A percentile compares a stretch with the other conserved stretches of the same genome.
phyloP scores from a whole-genome alignment of 2,888 invertebrate species.

The Eupithecia pulchellata region DNA sequence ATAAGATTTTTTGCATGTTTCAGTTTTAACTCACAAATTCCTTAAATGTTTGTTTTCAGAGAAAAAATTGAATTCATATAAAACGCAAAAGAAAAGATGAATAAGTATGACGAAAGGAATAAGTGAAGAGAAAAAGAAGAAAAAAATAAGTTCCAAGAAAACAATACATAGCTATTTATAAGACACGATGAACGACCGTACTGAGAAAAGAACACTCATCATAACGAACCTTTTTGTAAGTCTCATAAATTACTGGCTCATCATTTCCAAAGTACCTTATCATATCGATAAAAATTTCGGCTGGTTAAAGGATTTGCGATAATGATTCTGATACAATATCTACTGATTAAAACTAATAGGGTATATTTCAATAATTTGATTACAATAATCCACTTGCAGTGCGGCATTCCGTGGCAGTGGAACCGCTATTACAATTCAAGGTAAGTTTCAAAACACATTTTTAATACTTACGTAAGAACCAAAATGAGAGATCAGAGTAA shows the following conservation, averaged over 20 bases:
- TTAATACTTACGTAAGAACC: background rate
- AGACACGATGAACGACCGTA: background rate
- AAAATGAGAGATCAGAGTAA: background rate
- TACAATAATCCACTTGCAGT: constrained; percentile 65
- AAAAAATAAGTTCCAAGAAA: background rate
- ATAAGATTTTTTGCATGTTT: background rate
- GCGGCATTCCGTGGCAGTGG: constrained; percentile 50
- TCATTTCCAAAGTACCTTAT: constrained; percentile 12
- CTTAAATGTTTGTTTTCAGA: background rate
- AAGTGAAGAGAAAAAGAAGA: background rate
- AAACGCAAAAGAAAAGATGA: background rate
- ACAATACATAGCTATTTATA: background rate
- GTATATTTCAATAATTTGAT: constrained; percentile 69
- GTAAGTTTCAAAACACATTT: constrained; percentile 48
- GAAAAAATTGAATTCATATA: background rate
- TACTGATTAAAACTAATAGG: constrained; percentile 54
- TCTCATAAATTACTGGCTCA: background rate
- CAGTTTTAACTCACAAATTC: background rate
- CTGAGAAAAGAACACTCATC: background rate
- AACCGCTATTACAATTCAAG: constrained; percentile 49
- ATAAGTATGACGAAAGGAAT: too few species aligned
- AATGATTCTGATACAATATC: constrained; percentile 54
- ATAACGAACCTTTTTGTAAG: background rate
- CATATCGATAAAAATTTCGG: constrained; percentile 19
- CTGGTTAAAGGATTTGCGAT: constrained; percentile 46